Evolutionary conservation across 2,888 invertebrate species (phyloP).

Genomic region (Dichetophora obliterata): DNA sequence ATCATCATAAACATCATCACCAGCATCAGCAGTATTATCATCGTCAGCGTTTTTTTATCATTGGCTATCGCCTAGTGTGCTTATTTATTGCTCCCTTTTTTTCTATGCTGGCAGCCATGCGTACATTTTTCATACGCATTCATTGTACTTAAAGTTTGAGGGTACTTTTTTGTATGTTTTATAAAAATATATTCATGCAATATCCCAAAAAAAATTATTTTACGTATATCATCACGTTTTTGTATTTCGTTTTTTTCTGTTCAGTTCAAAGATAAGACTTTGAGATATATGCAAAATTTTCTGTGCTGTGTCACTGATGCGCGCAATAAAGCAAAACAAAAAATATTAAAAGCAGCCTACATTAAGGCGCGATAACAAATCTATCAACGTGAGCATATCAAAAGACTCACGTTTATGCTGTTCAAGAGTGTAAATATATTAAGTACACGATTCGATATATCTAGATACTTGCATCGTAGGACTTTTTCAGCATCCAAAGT

Average conservation of each 20-base stretch:
- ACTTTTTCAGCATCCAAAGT: too few species aligned
- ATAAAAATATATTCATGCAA: not conserved
- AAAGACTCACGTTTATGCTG: not conserved
- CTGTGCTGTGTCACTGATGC: not conserved
- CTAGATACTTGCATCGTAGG: too few species aligned
- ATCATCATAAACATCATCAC: not conserved
- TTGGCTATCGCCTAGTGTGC: conserved; percentile 24
- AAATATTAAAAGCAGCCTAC: not conserved
- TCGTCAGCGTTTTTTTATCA: conserved; percentile 12
- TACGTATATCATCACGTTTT: conserved; percentile 13
- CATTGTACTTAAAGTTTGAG: not conserved
- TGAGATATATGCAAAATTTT: conserved; percentile 19
- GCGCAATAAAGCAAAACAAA: not conserved
- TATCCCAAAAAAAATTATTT: conserved; percentile 22
- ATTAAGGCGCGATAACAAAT: conserved; percentile 18
- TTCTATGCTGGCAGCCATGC: not conserved
- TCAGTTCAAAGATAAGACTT: conserved; percentile 6
- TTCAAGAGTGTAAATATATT: not conserved
- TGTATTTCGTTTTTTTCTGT: not conserved
- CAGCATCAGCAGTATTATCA: conserved; percentile 14
- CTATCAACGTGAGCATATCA: not conserved
- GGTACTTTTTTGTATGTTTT: not conserved
- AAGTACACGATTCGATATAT: not conserved
- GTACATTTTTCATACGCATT: conserved; percentile 21
- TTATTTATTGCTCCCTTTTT: conserved; percentile 37